These are phyloP conservation scores for Empidonax traillii DNA, from an alignment of 2,113 vertebrate genomes.

Conservation along the genomic window DNA sequence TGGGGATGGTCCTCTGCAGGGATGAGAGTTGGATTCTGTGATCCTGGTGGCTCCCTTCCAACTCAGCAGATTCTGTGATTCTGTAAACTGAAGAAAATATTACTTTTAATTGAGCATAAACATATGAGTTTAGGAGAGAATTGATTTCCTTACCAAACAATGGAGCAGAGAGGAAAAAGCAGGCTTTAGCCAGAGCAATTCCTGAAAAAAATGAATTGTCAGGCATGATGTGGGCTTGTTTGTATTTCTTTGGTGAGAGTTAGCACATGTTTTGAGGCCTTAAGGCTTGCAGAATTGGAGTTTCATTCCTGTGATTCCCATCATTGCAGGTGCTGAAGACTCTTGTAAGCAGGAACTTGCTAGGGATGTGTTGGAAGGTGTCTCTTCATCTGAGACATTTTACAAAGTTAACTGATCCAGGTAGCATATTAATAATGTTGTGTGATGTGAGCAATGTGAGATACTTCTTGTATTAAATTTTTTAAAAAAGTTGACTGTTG, in stretches of 20 bases:
- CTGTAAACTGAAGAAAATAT: background rate
- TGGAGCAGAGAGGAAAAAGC: background rate
- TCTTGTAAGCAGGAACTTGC: background rate
- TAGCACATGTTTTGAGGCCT: background rate
- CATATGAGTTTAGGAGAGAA: background rate
- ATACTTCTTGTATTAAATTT: background rate
- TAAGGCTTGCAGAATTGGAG: background rate
- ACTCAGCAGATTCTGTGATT: background rate
- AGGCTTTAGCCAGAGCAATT: background rate
- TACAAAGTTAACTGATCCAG: background rate
- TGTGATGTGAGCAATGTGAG: background rate
- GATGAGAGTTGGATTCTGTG: background rate
- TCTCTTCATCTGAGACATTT: background rate
- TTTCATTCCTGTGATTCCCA: background rate
- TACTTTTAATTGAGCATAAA: background rate
- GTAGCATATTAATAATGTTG: background rate
- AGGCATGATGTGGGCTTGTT: background rate
- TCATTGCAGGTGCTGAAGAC: background rate
- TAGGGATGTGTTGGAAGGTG: background rate
- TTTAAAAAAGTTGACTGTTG: background rate
- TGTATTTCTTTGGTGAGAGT: background rate
- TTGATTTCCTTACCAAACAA: background rate
- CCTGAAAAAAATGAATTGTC: background rate
- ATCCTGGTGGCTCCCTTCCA: background rate
- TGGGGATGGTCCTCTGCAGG: background rate